Base-by-base conservation (phyloP, 2,113 vertebrate species). In the Acrocephalus arundinaceus region DNA sequence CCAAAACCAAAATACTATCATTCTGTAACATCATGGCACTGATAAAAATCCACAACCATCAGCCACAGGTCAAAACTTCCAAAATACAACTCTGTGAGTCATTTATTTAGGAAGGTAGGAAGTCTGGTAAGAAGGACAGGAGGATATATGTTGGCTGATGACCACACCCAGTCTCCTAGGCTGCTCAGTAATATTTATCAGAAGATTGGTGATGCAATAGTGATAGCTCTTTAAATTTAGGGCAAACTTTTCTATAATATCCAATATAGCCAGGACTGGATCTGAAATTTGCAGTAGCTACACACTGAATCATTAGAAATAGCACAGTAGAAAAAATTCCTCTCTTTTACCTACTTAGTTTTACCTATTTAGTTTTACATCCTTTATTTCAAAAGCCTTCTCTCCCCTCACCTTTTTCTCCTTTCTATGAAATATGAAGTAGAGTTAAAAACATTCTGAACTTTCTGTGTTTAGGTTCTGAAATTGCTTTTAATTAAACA, bases 401-500 rank as follows among this genome's bases (percentile, higher is more conserved):
- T 87, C 13, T 79, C 10, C 7, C 8, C 7, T 66, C 33, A 52
- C 3, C 7, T 86, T 90, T 78, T 77, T 68, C 20, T 85, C 5
- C 9, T 78, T 68, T 62, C 15, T 17, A 22, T 61, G 21, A 76
- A 21, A 72, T 43, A 71, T 9, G 12, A 77, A 62, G 46, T 45
- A 71, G 12, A 61, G 22, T 33, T 59, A 48, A 88, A 92, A 90
- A 15, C 12, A 72, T 18, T 62, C 37, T 68, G 21, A 80, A 73
- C 4, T 70, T 85, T 25, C n/a, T 41, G 15, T 6, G 8, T 19
- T 71, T 45, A 70, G 41, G 31, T 4, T 70, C 55, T 66, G 37
- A 94, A 92, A 65, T 43, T 52, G 4, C 15, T 67, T 91, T 89
- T 89, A 92, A 92, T 94, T 67, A 89, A 94, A 89, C 61, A 20